These are phyloP conservation scores for Hydraecia micacea DNA, from an alignment of 2,888 invertebrate genomes.

Conservation along the genomic window DNA sequence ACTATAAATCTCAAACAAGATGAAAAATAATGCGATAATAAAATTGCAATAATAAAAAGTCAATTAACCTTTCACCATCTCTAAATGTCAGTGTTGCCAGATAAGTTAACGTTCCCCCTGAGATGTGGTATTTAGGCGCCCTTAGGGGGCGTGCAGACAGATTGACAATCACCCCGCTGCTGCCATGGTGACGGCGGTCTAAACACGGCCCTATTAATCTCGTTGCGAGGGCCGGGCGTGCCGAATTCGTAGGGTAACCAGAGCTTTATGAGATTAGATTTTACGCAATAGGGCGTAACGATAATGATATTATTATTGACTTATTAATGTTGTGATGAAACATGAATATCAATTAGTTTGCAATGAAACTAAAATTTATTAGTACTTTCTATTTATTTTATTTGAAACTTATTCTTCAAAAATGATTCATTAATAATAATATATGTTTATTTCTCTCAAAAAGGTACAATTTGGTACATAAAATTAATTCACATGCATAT, in stretches of 20 bases:
- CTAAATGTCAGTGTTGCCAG: constrained; percentile 79
- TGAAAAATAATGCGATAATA: constrained; percentile 30
- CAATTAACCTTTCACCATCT: constrained; percentile 74
- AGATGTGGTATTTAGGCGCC: constrained; percentile 87
- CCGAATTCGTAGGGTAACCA: constrained; percentile 78
- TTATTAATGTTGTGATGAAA: constrained; percentile 42
- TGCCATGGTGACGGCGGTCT: constrained; percentile 85
- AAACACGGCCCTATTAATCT: constrained; percentile 89
- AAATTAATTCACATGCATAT: too few relatives aligned
- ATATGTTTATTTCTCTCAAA: too few relatives aligned
- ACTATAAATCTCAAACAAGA: constrained; percentile 26
- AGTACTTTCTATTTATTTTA: neutral
- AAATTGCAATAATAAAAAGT: constrained; percentile 62
- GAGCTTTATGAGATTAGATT: constrained; percentile 62
- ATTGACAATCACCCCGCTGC: constrained; percentile 83
- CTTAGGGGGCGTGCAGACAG: constrained; percentile 72
- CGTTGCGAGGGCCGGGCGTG: constrained; percentile 86
- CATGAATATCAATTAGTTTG: constrained; percentile 21
- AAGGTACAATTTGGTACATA: too few relatives aligned
- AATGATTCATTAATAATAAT: too few relatives aligned
- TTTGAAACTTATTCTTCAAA: neutral
- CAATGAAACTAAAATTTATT: neutral
- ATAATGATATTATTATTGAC: constrained; percentile 44
- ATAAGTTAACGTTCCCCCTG: constrained; percentile 83
- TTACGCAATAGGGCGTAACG: constrained; percentile 50